These are phyloP conservation scores for Drosophila flavopinicola DNA, from an alignment of 2,888 invertebrate species.

Conservation along the genomic window DNA sequence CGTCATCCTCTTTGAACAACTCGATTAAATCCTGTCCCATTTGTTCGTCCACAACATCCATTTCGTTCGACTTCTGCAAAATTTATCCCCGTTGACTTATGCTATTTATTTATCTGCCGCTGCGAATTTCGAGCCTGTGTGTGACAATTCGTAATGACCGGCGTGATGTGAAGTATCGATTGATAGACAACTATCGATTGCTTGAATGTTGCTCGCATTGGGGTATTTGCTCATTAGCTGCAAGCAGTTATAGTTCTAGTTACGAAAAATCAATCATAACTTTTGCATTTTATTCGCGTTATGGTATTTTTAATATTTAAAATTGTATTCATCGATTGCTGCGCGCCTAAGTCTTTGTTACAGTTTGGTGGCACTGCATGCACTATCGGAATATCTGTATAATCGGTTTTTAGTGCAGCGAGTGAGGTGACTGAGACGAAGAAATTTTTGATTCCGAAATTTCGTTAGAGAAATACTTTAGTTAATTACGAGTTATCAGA, in stretches of 20 bases:
- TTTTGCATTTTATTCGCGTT: no score
- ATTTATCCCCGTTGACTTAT: slow-evolving; percentile 14
- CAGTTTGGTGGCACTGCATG: not conserved
- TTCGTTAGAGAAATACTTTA: slow-evolving; percentile 10
- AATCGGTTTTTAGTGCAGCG: not conserved
- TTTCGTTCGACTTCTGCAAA: slow-evolving; percentile 74
- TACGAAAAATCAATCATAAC: no score
- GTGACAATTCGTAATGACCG: slow-evolving; percentile 25
- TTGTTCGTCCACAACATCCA: slow-evolving; percentile 93
- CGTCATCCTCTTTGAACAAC: slow-evolving; percentile 96
- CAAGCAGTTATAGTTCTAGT: no score
- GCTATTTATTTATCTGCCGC: slow-evolving; percentile 34
- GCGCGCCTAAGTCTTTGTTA: not conserved
- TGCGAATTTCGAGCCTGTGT: slow-evolving; percentile 68
- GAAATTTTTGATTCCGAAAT: slow-evolving; percentile 47
- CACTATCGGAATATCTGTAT: slow-evolving; percentile 3
- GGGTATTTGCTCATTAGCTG: no score
- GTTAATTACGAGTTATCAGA: not conserved
- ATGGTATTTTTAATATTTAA: no score
- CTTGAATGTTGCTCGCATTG: no score
- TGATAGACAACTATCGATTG: no score
- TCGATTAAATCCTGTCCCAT: slow-evolving; percentile 95
- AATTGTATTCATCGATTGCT: no score
- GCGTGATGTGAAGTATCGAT: slow-evolving; percentile 6
- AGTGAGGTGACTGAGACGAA: slow-evolving; percentile 27